phyloP scores from a whole-genome alignment of 2,797 vertebrate genomes.

The Synaphobranchus kaupii region DNA sequence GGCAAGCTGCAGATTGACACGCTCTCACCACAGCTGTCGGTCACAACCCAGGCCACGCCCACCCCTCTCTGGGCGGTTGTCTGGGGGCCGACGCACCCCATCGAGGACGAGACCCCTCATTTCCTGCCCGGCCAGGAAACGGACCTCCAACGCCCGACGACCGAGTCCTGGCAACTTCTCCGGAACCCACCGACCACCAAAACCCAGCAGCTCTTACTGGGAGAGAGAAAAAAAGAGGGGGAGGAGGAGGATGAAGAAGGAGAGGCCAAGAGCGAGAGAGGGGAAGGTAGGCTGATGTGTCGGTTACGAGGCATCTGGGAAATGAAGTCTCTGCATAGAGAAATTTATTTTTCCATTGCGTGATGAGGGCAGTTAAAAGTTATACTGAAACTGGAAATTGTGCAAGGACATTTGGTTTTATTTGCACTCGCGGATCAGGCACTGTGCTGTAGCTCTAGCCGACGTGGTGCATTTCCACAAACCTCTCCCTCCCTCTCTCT shows the following conservation, averaged over 20 bases:
- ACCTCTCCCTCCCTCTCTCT: slow-evolving; percentile 8
- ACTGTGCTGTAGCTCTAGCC: not conserved
- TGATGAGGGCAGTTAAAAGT: not conserved
- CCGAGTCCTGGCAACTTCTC: slow-evolving; percentile 61
- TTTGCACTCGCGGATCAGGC: not conserved
- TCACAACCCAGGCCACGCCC: slow-evolving; percentile 74
- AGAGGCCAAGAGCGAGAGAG: slow-evolving; percentile 63
- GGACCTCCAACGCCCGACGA: slow-evolving; percentile 57
- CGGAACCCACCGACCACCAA: slow-evolving; percentile 52
- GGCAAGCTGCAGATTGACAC: slow-evolving; percentile 66
- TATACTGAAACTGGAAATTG: not conserved
- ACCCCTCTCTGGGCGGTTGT: slow-evolving; percentile 78
- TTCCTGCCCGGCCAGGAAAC: slow-evolving; percentile 72
- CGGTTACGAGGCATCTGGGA: slow-evolving; percentile 60
- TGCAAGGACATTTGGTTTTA: not conserved
- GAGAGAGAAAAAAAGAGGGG: slow-evolving; percentile 56
- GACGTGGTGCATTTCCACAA: no score
- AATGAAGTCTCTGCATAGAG: slow-evolving; percentile 9
- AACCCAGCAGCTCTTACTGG: slow-evolving; percentile 55
- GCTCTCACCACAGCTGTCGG: slow-evolving; percentile 66
- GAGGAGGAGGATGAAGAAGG: slow-evolving; percentile 54
- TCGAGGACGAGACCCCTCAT: slow-evolving; percentile 78
- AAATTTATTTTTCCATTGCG: slow-evolving; percentile 22
- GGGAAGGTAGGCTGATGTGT: slow-evolving; percentile 70
- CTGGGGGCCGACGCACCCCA: slow-evolving; percentile 77